phyloP scores from a whole-genome alignment of 2,797 vertebrate species.

The Bradypus variegatus region DNA sequence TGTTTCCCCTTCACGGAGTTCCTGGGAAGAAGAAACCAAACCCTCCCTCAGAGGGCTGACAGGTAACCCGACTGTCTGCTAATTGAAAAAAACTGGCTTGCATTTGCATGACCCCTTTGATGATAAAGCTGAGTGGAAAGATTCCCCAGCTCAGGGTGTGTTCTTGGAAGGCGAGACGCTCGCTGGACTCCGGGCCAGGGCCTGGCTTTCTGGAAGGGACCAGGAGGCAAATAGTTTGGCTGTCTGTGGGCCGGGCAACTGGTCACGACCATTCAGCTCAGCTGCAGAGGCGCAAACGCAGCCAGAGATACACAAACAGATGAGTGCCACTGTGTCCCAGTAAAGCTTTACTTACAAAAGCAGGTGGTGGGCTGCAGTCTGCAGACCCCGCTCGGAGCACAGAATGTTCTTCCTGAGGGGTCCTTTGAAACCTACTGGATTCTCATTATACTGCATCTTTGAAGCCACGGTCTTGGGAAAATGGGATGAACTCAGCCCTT shows the following conservation, averaged over 20 bases:
- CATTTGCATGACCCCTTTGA: neutral
- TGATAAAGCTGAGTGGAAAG: neutral
- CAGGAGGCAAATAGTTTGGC: constrained; percentile 13
- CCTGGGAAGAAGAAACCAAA: constrained; percentile 40
- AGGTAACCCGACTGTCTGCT: neutral
- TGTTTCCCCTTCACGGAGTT: constrained; percentile 56
- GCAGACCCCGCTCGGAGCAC: neutral
- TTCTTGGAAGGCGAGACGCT: neutral
- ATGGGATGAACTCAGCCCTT: neutral
- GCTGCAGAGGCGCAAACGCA: neutral
- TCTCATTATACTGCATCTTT: neutral
- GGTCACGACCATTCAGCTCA: neutral
- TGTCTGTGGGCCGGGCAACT: neutral
- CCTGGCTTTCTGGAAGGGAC: neutral
- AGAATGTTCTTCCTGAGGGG: neutral
- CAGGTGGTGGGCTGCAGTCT: neutral
- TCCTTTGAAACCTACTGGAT: neutral
- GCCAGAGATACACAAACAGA: neutral
- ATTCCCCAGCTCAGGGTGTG: neutral
- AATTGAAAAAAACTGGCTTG: neutral
- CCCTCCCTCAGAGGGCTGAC: neutral
- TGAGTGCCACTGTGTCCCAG: neutral
- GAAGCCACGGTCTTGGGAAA: neutral
- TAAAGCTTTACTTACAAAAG: neutral
- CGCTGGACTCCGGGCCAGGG: neutral